These are phyloP conservation scores for Mandrillus leucophaeus DNA, from an alignment of 2,113 vertebrate species.

Conservation along the genomic window DNA sequence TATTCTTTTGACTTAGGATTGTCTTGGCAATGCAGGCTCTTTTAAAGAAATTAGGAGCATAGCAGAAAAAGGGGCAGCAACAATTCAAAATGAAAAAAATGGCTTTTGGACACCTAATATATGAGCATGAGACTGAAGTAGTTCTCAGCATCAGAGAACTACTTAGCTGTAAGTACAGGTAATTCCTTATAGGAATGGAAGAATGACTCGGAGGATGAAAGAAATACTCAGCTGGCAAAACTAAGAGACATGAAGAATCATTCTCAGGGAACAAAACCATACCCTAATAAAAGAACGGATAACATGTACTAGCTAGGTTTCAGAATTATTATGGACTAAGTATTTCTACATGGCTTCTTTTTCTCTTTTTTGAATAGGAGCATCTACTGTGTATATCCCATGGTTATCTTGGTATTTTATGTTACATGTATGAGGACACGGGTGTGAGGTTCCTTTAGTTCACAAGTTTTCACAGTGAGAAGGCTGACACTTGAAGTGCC, in stretches of 20 bases:
- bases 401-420: background rate
- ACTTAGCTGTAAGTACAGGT: background rate
- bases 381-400: background rate
- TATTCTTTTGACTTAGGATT: no score
- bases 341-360: background rate
- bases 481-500: background rate
- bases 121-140: background rate
- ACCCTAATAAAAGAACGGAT: background rate
- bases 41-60: background rate
- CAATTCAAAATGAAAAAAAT: background rate
- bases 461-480: background rate
- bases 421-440: no score
- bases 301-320: background rate
- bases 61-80: background rate
- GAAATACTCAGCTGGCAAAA: background rate
- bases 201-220: background rate
- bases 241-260: background rate
- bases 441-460: background rate
- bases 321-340: background rate
- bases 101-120: background rate
- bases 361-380: background rate
- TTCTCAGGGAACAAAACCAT: background rate
- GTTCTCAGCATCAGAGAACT: background rate
- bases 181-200: background rate
- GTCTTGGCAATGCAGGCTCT: no score